Evolutionary conservation across 1,140 invertebrate genomes (phyloP), one percentile per base, ranked within the genome.

Genomic region (Mycetomoellerius zeteki): DNA sequence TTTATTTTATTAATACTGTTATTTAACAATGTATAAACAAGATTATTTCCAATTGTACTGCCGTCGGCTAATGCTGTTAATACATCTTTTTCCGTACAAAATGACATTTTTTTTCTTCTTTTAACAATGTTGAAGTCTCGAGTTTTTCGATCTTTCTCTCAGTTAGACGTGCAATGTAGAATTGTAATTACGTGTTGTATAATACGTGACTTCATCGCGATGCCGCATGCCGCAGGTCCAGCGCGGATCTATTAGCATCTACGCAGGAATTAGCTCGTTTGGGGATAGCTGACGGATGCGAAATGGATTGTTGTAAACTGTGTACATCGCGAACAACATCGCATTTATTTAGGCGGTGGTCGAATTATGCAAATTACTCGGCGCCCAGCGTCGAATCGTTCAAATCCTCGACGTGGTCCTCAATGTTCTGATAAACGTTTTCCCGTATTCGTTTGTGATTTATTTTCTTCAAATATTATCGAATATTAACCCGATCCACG

Each of bases 281-380:
- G 60, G 24, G 16, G n/a, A 37, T 24, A 27, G n/a, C 50, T 27
- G 50, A 58, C 65, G 16, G 64, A 43, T 50, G 19, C 58, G 24
- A 47, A 62, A 78, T 58, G 21, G 21, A 81, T 58, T 81, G 78
- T 71, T 7, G n/a, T n/a, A 81, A 81, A 81, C 62, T 56, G 62
- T 81, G 47, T 47, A 43, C 16, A 8, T 52, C 47, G 50, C 21
- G 58, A 78, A 24, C 58, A 64, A 47, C 58, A 60, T 5, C 24
- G 43, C 78, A 64, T 81, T 81, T 81, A 71, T 81, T 81, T 81
- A 71, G 24, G 14, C 78, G 21, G 21, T 27, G 65, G 62, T 43
- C 64, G 52, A 71, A 81, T 81, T 81, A 81, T 81, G 78, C 52
- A 81, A 71, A 81, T 71, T 10, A 58, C 8, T 43, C 21, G 24